Evolutionary conservation across 1,140 invertebrate species (phyloP).

Genomic region (Drosophila sproati): DNA sequence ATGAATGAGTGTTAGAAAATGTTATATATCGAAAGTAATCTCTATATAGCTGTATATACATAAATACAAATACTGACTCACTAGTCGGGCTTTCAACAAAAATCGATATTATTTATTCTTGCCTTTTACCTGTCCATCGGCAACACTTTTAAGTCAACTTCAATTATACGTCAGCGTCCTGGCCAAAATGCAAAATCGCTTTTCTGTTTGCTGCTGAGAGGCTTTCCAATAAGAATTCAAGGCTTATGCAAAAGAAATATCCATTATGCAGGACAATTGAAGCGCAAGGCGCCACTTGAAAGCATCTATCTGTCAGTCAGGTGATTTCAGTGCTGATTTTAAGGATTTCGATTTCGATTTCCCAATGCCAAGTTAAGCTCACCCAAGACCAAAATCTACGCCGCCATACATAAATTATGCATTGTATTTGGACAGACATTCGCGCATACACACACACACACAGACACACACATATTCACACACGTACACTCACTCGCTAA

Average conservation of each 20-base stretch:
- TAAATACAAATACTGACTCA: not conserved
- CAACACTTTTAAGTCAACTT: constrained; percentile 68
- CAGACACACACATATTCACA: not conserved
- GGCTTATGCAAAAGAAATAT: constrained; percentile 69
- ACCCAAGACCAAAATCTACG: not conserved
- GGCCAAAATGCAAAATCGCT: constrained; percentile 57
- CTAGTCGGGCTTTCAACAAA: not conserved
- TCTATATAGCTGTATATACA: too few relatives aligned
- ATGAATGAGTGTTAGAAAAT: too few relatives aligned
- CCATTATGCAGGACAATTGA: constrained; percentile 77
- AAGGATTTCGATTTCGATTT: constrained; percentile 41
- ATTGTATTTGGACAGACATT: constrained; percentile 25
- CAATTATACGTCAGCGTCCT: constrained; percentile 60
- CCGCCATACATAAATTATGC: constrained; percentile 34
- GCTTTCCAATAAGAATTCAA: constrained; percentile 58
- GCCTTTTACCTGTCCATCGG: constrained; percentile 23
- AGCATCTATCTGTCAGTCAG: constrained; percentile 31
- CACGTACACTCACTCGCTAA: not conserved
- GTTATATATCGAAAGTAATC: too few relatives aligned
- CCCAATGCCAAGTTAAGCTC: constrained; percentile 9
- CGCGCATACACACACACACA: not conserved
- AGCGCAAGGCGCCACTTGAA: constrained; percentile 58
- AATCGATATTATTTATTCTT: not conserved
- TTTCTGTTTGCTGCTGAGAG: constrained; percentile 65
- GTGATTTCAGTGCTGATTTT: constrained; percentile 41